These are phyloP conservation scores for Galemys pyrenaicus DNA, from an alignment of 2,113 vertebrate species.

Conservation along the genomic window DNA sequence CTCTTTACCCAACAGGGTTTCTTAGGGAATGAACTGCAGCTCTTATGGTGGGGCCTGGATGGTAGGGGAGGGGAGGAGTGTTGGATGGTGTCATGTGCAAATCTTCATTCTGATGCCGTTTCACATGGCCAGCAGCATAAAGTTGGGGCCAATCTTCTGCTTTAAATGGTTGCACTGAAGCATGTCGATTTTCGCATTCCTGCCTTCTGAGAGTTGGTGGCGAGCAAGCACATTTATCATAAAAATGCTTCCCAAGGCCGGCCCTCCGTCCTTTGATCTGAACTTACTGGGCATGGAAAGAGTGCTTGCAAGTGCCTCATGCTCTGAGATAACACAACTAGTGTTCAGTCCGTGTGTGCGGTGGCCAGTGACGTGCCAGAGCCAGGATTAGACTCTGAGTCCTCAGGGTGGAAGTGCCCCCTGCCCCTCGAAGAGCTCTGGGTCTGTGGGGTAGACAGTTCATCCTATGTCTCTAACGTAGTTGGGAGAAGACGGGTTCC, in stretches of 20 bases:
- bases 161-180: background rate
- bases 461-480: too few relatives aligned
- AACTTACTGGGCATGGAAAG: background rate
- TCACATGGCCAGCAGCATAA: background rate
- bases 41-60: background rate
- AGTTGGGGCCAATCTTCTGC: background rate
- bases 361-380: background rate
- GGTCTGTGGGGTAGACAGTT: background rate
- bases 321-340: background rate
- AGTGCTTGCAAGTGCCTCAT: background rate
- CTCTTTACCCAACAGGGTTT: background rate
- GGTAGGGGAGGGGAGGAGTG: too few relatives aligned
- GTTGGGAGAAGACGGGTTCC: background rate
- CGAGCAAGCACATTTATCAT: background rate
- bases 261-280: background rate
- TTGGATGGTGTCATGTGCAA: background rate
- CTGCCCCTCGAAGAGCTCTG: background rate
- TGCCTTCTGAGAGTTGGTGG: background rate
- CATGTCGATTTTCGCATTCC: background rate
- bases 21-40: background rate
- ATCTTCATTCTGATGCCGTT: background rate
- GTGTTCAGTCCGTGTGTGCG: background rate
- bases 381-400: background rate
- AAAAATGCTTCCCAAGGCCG: background rate
- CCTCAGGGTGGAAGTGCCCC: fast-evolving